Percentiles rank a stretch among this genome's conserved stretches.
Evolutionary conservation across 2,113 vertebrate genomes (phyloP).

Genomic region (Arenaria interpres): DNA sequence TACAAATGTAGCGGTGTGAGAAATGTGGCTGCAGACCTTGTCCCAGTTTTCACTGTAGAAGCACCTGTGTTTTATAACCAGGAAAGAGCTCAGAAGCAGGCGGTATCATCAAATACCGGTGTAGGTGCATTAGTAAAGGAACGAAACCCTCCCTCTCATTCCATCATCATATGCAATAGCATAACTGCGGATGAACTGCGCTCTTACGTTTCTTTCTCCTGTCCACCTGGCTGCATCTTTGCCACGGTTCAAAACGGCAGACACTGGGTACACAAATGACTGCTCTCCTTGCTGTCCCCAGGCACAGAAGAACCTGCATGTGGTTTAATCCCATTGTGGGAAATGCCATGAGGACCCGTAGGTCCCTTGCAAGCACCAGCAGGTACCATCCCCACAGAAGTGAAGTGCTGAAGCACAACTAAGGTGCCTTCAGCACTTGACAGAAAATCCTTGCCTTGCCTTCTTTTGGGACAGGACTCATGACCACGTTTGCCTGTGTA

Average conservation of each 20-base stretch:
- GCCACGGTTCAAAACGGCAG: rapidly evolving
- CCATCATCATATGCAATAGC: rapidly evolving
- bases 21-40: background rate
- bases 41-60: background rate
- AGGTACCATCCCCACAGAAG: background rate
- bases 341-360: background rate
- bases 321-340: background rate
- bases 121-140: background rate
- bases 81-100: background rate
- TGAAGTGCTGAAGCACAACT: background rate
- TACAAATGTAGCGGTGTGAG: background rate
- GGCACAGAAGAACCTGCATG: background rate
- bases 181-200: background rate
- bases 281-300: background rate
- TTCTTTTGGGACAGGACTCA: background rate
- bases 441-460: background rate
- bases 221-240: background rate
- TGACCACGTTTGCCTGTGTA: background rate
- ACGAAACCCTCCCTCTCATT: background rate
- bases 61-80: background rate
- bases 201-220: background rate
- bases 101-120: background rate
- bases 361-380: background rate
- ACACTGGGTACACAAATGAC: background rate
- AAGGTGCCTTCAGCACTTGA: background rate